phyloP scores from a whole-genome alignment of 2,888 invertebrate genomes.

The Seira musarum region DNA sequence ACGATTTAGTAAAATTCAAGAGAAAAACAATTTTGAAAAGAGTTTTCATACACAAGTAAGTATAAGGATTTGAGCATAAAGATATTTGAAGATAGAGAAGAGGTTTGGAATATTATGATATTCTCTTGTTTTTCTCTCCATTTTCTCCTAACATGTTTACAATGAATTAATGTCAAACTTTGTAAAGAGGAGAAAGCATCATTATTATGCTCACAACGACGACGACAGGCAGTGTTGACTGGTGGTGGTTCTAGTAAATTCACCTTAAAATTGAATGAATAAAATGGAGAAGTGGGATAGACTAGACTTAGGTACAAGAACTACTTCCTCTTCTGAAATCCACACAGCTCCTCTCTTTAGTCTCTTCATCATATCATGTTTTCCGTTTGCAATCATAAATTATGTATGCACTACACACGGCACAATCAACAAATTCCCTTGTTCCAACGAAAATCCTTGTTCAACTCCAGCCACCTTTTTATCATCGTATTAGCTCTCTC shows the following conservation, averaged over 20 bases:
- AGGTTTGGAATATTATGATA: too few relatives aligned
- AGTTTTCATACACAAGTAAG: too few relatives aligned
- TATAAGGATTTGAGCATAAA: too few relatives aligned
- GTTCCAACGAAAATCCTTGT: slow-evolving; percentile 48
- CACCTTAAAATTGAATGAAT: neutral
- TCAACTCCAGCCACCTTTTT: slow-evolving; percentile 7
- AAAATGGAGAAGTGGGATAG: too few relatives aligned
- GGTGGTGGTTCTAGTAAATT: too few relatives aligned
- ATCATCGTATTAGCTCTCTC: neutral
- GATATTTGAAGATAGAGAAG: too few relatives aligned
- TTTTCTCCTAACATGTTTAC: neutral
- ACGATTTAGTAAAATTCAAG: too few relatives aligned
- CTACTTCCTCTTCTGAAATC: slow-evolving; percentile 22
- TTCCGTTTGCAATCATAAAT: slow-evolving; percentile 66
- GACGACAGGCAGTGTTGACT: neutral
- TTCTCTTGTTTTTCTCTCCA: neutral
- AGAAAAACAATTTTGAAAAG: too few relatives aligned
- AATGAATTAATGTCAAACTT: neutral
- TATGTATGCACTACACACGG: slow-evolving; percentile 63
- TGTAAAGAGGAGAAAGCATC: neutral
- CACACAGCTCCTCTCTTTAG: slow-evolving; percentile 29
- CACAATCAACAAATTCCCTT: slow-evolving; percentile 54
- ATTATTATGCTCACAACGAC: neutral
- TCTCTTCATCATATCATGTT: slow-evolving; percentile 42
- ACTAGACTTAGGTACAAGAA: too few relatives aligned